These are phyloP conservation scores for Drosophila sulfurigaster DNA, from an alignment of 1,140 invertebrate genomes.

Conservation along the genomic window DNA sequence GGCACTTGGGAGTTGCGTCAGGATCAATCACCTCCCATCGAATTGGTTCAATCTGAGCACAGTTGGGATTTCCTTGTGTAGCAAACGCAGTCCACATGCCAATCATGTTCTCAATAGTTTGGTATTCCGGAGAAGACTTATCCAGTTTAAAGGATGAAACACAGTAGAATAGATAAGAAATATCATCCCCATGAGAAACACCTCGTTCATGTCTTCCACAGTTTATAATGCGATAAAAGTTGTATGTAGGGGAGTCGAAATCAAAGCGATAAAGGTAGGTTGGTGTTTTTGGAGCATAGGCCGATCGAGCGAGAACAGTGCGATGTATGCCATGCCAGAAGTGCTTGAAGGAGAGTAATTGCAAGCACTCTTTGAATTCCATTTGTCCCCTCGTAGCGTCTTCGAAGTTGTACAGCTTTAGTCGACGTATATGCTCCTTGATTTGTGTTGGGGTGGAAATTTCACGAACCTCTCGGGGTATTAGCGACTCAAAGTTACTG, in stretches of 20 bases:
- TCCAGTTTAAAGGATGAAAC: constrained; percentile 81
- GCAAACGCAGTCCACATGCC: constrained; percentile 85
- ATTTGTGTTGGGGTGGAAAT: constrained; percentile 28
- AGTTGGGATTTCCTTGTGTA: constrained; percentile 72
- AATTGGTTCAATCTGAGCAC: constrained; percentile 19
- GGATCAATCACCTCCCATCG: constrained; percentile 57
- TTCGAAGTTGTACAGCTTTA: constrained; percentile 56
- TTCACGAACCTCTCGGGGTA: constrained; percentile 51
- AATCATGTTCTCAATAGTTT: constrained; percentile 70
- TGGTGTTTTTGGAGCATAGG: constrained; percentile 69
- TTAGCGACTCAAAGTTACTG: constrained; percentile 44
- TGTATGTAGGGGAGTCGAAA: constrained; percentile 73
- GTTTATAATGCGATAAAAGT: constrained; percentile 67
- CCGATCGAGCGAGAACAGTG: constrained; percentile 55
- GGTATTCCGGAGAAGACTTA: constrained; percentile 65
- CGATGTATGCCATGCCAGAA: constrained; percentile 83
- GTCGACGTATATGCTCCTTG: constrained; percentile 42
- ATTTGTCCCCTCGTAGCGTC: constrained; percentile 47
- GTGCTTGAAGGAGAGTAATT: constrained; percentile 65
- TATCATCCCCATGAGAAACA: constrained; percentile 87
- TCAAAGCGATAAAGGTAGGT: constrained; percentile 85
- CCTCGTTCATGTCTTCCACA: constrained; percentile 69
- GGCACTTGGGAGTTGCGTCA: constrained; percentile 55
- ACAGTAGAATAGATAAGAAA: constrained; percentile 88
- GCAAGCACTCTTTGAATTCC: constrained; percentile 56